Conservation (phyloP, 2,113 vertebrate species). For the Sebastes schlegelii region DNA sequence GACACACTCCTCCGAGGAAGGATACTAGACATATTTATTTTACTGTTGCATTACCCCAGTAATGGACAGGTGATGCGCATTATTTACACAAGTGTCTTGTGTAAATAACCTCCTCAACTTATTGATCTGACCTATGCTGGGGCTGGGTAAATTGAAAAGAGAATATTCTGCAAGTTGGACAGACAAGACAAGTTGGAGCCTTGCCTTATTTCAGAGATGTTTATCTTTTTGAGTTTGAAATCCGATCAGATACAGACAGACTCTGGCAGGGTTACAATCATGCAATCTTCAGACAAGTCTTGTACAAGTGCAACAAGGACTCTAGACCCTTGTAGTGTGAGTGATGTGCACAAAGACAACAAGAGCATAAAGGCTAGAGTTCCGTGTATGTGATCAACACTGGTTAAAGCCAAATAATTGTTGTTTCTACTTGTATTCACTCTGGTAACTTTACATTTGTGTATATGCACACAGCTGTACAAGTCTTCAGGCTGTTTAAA, state of each 20-base stretch:
- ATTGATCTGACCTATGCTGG: background rate
- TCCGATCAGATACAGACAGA: background rate
- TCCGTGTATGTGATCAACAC: too few relatives aligned
- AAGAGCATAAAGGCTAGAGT: background rate
- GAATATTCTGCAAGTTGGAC: too few relatives aligned
- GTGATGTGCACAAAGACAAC: background rate
- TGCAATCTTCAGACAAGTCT: background rate
- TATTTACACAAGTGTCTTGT: constrained; percentile 9
- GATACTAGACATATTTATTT: constrained; percentile 23
- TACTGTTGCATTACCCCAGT: constrained; percentile 13
- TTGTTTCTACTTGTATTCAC: background rate
- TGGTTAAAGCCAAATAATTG: background rate
- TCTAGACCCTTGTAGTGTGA: background rate
- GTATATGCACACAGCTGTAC: background rate
- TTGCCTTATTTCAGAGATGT: background rate
- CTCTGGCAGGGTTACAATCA: background rate
- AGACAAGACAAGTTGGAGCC: background rate
- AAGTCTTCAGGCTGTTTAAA: background rate
- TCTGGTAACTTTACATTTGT: background rate
- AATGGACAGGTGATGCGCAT: constrained; percentile 18
- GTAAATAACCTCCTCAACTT: background rate
- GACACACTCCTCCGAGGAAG: constrained; percentile 1
- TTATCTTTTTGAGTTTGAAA: background rate
- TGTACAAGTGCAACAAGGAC: background rate
- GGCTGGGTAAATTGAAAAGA: background rate